A percentile compares a stretch with the other conserved stretches of the same genome.
Conservation (phyloP, 2,888 invertebrate genomes). For the Griposia aprilina region DNA sequence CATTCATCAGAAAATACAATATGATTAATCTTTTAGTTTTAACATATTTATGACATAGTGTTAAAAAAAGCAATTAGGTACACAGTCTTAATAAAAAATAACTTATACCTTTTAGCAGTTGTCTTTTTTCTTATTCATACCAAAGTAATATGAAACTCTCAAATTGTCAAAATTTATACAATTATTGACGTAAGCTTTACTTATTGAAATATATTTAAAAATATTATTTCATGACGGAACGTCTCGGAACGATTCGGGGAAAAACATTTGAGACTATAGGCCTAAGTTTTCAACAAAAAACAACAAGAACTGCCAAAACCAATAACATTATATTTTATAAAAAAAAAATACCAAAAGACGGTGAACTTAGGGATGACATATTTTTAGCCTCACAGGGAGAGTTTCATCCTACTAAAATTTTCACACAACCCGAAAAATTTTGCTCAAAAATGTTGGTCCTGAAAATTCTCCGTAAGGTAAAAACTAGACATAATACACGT, state of each 20-base stretch:
- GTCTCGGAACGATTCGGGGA: neutral
- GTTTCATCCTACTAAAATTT: constrained; percentile 22
- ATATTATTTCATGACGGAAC: constrained; percentile 1
- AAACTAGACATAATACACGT: constrained; percentile 55
- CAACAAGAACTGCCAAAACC: constrained; percentile 13
- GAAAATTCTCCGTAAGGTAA: constrained; percentile 35
- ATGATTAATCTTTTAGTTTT: neutral
- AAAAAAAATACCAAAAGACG: constrained; percentile 19
- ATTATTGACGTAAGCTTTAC: constrained; percentile 9
- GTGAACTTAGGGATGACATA: constrained; percentile 18
- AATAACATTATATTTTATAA: constrained; percentile 23
- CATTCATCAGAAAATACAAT: neutral
- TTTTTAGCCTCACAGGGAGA: neutral
- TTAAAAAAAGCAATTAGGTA: no score
- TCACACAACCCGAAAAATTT: constrained; percentile 33
- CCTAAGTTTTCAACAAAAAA: constrained; percentile 17
- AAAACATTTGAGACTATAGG: neutral
- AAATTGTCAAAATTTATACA: constrained; percentile 8
- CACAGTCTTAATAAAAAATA: neutral
- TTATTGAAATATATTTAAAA: constrained; percentile 3
- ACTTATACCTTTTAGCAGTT: no score
- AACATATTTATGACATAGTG: neutral
- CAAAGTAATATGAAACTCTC: neutral
- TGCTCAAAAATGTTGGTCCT: constrained; percentile 20
- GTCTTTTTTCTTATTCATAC: neutral